Evolutionary conservation across 2,113 vertebrate species (phyloP).

Genomic region (Bagarius yarrelli): DNA sequence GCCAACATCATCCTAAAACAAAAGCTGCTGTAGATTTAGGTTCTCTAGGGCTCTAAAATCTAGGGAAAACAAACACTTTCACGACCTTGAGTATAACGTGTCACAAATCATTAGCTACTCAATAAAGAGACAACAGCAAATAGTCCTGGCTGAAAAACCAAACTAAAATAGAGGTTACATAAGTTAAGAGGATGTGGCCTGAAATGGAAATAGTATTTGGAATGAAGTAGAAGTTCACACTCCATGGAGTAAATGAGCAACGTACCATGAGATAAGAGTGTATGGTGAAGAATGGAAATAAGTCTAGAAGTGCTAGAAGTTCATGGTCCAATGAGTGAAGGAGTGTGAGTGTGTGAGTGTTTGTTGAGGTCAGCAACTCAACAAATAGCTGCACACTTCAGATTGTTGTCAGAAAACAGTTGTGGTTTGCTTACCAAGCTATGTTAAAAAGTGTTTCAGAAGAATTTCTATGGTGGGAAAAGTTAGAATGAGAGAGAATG

Average conservation of each 20-base stretch:
- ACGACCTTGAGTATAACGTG: conserved; percentile 5
- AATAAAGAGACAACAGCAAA: conserved; percentile 17
- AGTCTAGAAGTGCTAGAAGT: background rate
- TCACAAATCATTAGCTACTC: conserved; percentile 12
- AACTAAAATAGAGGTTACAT: conserved; percentile 3
- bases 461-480: background rate
- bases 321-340: background rate
- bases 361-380: conserved; percentile 11
- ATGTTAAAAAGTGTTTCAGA: background rate
- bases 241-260: background rate
- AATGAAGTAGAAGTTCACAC: conserved; percentile 10
- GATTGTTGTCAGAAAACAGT: background rate
- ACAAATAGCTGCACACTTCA: conserved; percentile 15
- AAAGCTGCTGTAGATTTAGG: background rate
- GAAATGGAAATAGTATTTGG: conserved; percentile 22
- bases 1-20: background rate
- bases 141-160: background rate
- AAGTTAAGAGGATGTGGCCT: conserved; percentile 10
- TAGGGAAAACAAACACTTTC: background rate
- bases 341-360: background rate
- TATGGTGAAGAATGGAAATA: conserved; percentile 17
- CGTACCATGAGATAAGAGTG: conserved; percentile 12
- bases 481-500: background rate
- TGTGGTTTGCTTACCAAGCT: background rate
- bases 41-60: background rate